Evolutionary conservation across 1,140 invertebrate species (phyloP), one percentile per base, ranked within the genome.

Genomic region (Drosophila burlai): DNA sequence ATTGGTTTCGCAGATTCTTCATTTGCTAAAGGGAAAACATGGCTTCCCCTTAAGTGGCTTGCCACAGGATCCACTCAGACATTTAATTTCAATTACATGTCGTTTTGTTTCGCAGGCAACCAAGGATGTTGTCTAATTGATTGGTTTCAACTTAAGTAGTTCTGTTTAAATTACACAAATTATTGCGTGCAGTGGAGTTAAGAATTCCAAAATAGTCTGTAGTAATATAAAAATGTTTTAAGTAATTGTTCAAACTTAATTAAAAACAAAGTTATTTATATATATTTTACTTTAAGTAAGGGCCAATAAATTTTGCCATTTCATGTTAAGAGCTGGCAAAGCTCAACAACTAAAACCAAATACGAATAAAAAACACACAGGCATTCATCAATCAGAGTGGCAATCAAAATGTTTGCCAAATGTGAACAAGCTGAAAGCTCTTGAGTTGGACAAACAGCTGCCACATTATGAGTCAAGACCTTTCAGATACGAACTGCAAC

Each of bases 31-130:
- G 50, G 74, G n/a, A 29, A 59, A 43, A 18, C 45, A 42, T 43
- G 18, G 43, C 46, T 65, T 45, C 36, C 43, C 43, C 15, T 46
- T 16, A 54, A 52, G 54, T 61, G 52, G 15, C 59, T 42, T 16
- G 40, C 57, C 47, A 29, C 24, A 60, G n/a, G 42, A 31, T 31
- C 21, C 31, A 45, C 36, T 38, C 50, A 67, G 68, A 71, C 67
- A 52, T 79, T 89, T 81, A 75, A 89, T 90, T 79, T 89, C 69
- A 89, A 90, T 84, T 81, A 76, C 52, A 73, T 72, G 73, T 69
- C 69, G 63, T 75, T 84, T 83, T 74, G 31, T 67, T 72, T 58
- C 7, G 4, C 21, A 42, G 50, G 42, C 49, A 67, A 71, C 13
- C 29, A 24, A 21, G 49, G 49, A 21, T 43, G 68, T 57, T 16